Conservation (phyloP, 1,140 invertebrate species). For the Magallana gigas region DNA sequence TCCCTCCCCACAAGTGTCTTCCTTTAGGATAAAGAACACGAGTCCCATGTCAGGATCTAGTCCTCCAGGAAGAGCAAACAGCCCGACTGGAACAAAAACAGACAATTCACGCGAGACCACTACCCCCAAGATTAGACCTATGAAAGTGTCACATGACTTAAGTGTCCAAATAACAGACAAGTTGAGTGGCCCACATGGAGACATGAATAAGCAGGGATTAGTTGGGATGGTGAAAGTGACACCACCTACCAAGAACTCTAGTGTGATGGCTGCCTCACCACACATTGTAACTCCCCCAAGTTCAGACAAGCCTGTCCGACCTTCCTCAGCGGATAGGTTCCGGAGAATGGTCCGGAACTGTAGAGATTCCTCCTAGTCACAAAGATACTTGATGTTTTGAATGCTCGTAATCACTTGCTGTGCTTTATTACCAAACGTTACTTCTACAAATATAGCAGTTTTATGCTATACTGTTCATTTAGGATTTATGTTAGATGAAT, state of each 20-base stretch:
- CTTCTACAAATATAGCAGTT: not conserved
- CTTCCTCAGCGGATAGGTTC: conserved; percentile 68
- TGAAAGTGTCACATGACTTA: conserved; percentile 53
- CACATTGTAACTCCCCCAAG: conserved; percentile 54
- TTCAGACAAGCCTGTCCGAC: conserved; percentile 56
- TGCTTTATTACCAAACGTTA: not conserved
- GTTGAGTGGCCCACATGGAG: not conserved
- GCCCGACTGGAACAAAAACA: conserved; percentile 34
- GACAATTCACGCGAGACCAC: conserved; percentile 15
- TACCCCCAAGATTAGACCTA: conserved; percentile 42
- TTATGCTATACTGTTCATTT: not conserved
- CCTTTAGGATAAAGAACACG: conserved; percentile 29
- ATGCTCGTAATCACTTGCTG: not conserved
- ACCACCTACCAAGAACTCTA: conserved; percentile 25
- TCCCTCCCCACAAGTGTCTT: conserved; percentile 21
- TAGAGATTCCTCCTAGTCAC: conserved; percentile 56
- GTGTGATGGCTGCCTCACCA: not conserved
- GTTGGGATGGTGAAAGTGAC: conserved; percentile 38
- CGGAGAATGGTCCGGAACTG: conserved; percentile 69
- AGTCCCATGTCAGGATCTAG: conserved; percentile 39
- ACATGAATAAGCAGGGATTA: not conserved
- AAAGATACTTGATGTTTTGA: not conserved
- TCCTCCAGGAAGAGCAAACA: conserved; percentile 22
- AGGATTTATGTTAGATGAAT: not conserved
- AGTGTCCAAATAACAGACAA: conserved; percentile 45